phyloP scores from a whole-genome alignment of 2,797 vertebrate species.

The Amblyopsis hoosieri region DNA sequence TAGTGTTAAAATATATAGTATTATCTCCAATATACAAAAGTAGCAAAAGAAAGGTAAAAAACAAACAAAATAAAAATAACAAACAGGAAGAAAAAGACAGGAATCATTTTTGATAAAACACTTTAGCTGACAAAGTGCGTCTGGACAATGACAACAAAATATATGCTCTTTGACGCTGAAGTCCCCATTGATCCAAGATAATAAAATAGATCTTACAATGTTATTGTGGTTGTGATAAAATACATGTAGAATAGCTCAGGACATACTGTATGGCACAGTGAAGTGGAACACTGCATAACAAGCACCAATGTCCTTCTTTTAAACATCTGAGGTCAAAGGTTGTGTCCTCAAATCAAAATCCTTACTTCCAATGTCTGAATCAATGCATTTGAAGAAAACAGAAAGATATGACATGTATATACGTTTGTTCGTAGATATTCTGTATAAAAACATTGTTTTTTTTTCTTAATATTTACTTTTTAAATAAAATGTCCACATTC shows the following conservation, averaged over 20 bases:
- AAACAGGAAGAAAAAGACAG: constrained; percentile 19
- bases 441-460: constrained; percentile 35
- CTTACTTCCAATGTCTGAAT: constrained; percentile 36
- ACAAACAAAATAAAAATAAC: constrained; percentile 39
- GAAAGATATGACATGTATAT: constrained; percentile 51
- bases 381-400: constrained; percentile 38
- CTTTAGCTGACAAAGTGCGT: constrained; percentile 23
- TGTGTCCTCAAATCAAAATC: constrained; percentile 44
- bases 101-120: constrained; percentile 21
- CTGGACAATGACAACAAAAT: constrained; percentile 23
- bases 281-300: constrained; percentile 51
- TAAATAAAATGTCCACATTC: too few relatives aligned
- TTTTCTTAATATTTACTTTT: too few relatives aligned
- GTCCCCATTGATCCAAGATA: constrained; percentile 17
- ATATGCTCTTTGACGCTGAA: constrained; percentile 24
- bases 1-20: constrained; percentile 71
- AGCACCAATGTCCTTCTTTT: constrained; percentile 53
- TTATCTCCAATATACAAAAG: constrained; percentile 78
- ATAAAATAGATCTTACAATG: constrained; percentile 40
- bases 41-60: constrained; percentile 73
- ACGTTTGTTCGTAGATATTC: constrained; percentile 62
- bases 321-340: constrained; percentile 56
- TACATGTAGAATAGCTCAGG: constrained; percentile 34
- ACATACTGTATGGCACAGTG: constrained; percentile 58
- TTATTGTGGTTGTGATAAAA: constrained; percentile 28